These are phyloP conservation scores for Engystomops pustulosus DNA, from an alignment of 2,113 vertebrate species.

Conservation along the genomic window DNA sequence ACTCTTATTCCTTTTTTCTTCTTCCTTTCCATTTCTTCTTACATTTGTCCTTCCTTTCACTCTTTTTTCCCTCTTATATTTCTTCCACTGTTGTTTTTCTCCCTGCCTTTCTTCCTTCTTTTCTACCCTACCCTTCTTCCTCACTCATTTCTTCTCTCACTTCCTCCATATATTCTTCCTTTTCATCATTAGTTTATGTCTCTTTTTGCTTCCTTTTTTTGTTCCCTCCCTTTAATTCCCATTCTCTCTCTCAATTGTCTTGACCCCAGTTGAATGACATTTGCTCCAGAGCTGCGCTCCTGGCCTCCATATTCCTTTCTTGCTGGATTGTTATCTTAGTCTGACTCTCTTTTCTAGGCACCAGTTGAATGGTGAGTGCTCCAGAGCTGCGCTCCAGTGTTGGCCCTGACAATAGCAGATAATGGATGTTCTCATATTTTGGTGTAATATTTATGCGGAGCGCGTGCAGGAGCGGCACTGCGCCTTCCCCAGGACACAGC, in stretches of 20 bases:
- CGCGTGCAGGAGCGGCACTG: not conserved
- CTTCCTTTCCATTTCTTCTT: not conserved
- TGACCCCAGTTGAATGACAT: not conserved
- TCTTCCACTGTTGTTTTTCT: no score
- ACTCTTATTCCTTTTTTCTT: not conserved
- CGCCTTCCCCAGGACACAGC: not conserved
- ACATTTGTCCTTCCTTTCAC: not conserved
- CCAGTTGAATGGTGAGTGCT: not conserved
- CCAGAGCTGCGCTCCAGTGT: not conserved
- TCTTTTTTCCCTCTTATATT: not conserved
- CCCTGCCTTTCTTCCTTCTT: no score
- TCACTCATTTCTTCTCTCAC: not conserved
- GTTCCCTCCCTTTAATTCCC: not conserved
- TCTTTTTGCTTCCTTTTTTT: not conserved
- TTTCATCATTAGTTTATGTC: no score
- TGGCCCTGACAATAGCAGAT: not conserved
- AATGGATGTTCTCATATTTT: slow-evolving; percentile 10
- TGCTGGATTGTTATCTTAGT: no score
- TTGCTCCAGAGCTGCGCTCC: not conserved
- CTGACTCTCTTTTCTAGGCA: not conserved
- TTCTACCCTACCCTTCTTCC: not conserved
- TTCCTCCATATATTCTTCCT: no score
- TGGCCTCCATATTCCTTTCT: no score
- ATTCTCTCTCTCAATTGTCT: not conserved
- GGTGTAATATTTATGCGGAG: slow-evolving; percentile 30